Base-by-base conservation (phyloP, 2,888 invertebrate genomes). In the Phyllotreta striolata region DNA sequence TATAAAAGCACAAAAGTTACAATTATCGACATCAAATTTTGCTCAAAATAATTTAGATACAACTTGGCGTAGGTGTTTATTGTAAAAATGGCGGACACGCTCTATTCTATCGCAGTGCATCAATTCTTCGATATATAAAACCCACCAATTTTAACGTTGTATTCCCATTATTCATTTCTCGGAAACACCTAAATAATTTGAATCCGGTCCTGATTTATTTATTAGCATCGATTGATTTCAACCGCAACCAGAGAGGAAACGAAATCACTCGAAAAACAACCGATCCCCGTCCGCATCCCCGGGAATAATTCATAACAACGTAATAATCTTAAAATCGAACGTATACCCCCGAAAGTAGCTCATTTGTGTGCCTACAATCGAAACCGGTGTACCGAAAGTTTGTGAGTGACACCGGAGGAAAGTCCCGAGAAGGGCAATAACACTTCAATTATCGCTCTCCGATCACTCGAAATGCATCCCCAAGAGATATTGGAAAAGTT, bases 371-470 rank as follows among this genome's bases (percentile, higher is more conserved):
- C 44, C 14, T n/a, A 7, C 44, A 44, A 44, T 44, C 10, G 14
- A 44, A 47, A 9, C 14, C 12, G 49, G 37, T 49, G 49, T 49
- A 10, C 49, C 49, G 37, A 10, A 49, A 49, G 49, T 49, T 24
- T 10, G 34, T 35, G 35, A 49, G 49, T 49, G 49, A 47, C 47
- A 37, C 24, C 37, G 7, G 34, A 10, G n/a, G 35, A 49, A 35
- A 6, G 49, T 35, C 49, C 37, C 12, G 35, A 49, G 49, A 34
- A 49, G 49, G 49, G 49, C 49, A 49, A 49, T 49, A 49, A 49
- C 49, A 49, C 49, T 49, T 49, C 49, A 49, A 49, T 49, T 49
- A 49, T 49, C 49, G 49, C 12, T 49, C 35, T 49, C 1, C 35
- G 49, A 49, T 49, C 49, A n/a, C 49, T 49, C 49, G 35, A 49